phyloP scores from a whole-genome alignment of 2,113 vertebrate species.

The Galeopterus variegatus region DNA sequence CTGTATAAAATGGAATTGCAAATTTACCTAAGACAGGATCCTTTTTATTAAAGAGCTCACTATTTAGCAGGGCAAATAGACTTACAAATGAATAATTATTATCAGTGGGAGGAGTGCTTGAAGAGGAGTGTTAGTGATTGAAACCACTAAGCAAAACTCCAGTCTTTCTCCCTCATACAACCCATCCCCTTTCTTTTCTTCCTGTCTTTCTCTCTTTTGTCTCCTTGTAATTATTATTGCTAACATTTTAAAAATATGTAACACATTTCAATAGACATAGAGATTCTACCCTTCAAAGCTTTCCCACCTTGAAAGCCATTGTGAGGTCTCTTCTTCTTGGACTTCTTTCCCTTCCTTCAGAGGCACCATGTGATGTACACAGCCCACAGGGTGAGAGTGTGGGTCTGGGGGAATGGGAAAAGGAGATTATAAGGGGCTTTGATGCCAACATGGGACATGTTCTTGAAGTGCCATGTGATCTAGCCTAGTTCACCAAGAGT shows the following conservation, averaged over 20 bases:
- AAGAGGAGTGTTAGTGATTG: background rate
- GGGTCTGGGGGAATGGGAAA: background rate
- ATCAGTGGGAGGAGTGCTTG: background rate
- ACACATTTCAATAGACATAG: background rate
- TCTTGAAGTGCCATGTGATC: background rate
- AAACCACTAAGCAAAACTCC: background rate
- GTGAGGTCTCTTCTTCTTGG: background rate
- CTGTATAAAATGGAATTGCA: constrained; percentile 19
- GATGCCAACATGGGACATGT: background rate
- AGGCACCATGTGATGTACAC: background rate
- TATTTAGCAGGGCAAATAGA: background rate
- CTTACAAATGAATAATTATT: constrained; percentile 19
- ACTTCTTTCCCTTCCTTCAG: background rate
- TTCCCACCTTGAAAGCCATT: background rate
- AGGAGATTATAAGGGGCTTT: background rate
- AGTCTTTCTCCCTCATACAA: background rate
- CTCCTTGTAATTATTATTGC: background rate
- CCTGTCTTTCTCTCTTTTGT: background rate
- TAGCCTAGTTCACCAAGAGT: background rate
- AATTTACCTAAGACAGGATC: background rate
- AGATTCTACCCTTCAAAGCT: background rate
- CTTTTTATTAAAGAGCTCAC: background rate
- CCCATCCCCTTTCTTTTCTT: background rate
- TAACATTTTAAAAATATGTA: background rate
- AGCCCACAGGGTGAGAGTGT: background rate